Base-by-base conservation (phyloP, 1,140 invertebrate species). In the Dreissena rostriformis region DNA sequence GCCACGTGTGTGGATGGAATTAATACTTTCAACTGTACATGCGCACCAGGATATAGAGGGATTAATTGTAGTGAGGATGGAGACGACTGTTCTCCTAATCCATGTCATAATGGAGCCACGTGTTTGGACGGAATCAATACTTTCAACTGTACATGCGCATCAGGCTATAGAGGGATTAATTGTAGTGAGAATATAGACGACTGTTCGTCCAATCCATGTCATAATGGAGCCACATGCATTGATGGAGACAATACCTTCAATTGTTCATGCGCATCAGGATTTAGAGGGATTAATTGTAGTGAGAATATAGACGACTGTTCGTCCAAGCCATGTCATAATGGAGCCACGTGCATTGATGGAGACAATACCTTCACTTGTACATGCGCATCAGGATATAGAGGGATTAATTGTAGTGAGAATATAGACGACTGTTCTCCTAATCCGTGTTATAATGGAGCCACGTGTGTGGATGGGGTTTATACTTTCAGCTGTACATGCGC, bases 291-390 rank as follows among this genome's bases (percentile, higher is more conserved):
- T 97, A 98, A 91, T 0, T 99, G 98, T 92, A 96, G 96, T 0
- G 96, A 97, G 86, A 97, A 98, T 89, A 94, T 96, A 61, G 95
- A 96, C 0, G 97, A 97, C 73, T 99, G 98, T 92, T 14, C 29
- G 0, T 26, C 66, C 5, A 74, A 80, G 15, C 53, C 67, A 22
- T 86, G 87, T 53, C 17, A 67, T 22, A 98, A 99, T 90, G 96
- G 96, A 7, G 97, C 97, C 0, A 97, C 96, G 39, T 39, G 75
- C 53, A 12, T 52, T 15, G 75, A 80, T 29, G 12, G 29, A 17
- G n/a, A 73, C 24, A 67, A 73, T 73, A 29, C 17, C 7, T 84
- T 26, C 51, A 28, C 24, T 17, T 79, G 68, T 68, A 12, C 67
- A 10, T 79, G 76, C 67, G n/a, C 28, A 7, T 1, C 66, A 86